These are phyloP conservation scores for Pelecanus crispus DNA, from an alignment of 2,113 vertebrate genomes.

Conservation along the genomic window DNA sequence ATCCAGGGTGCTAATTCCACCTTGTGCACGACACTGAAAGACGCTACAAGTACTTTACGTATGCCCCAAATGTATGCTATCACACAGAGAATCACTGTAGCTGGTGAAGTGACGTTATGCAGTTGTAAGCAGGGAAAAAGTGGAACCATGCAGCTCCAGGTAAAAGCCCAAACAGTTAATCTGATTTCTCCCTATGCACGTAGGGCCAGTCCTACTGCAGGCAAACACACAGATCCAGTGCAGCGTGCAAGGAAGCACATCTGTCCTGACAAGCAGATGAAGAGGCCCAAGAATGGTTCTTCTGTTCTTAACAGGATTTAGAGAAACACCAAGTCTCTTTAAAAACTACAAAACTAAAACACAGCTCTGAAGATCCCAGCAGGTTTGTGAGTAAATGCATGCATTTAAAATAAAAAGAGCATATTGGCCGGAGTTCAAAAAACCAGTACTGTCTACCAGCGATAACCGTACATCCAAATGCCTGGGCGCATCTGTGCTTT, in stretches of 20 bases:
- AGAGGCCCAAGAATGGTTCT: neutral
- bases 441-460: rapidly evolving
- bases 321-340: neutral
- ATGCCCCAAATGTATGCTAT: rapidly evolving
- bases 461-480: neutral
- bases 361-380: neutral
- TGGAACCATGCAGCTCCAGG: neutral
- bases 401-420: too few relatives aligned
- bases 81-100: neutral
- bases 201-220: rapidly evolving
- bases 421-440: rapidly evolving
- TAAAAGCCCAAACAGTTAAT: neutral
- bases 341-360: rapidly evolving
- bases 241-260: rapidly evolving
- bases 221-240: rapidly evolving
- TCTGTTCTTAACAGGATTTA: too few relatives aligned
- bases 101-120: rapidly evolving
- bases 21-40: rapidly evolving
- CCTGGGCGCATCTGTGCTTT: neutral
- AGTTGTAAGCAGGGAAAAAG: rapidly evolving
- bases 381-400: rapidly evolving
- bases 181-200: rapidly evolving
- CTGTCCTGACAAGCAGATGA: rapidly evolving
- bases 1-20: rapidly evolving
- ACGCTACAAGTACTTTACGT: rapidly evolving